Evolutionary conservation across 2,113 vertebrate species (phyloP).

Genomic region (Lepus americanus): DNA sequence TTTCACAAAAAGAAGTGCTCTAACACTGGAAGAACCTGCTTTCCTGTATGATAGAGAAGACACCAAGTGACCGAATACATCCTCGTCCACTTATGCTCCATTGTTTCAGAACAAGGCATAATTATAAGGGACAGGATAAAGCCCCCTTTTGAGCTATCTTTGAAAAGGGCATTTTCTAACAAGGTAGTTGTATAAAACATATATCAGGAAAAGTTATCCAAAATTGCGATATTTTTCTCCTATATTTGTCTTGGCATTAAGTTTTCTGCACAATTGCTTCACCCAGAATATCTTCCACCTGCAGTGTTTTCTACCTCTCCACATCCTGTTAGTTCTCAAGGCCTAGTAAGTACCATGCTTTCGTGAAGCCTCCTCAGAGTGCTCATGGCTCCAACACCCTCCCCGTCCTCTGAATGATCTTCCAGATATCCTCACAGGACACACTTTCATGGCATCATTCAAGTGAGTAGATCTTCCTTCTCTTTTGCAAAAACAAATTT

Average conservation of each 20-base stretch:
- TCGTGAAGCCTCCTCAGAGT: no score
- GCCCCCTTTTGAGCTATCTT: neutral
- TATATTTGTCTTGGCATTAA: neutral
- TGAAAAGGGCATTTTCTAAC: neutral
- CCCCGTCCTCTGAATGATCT: neutral
- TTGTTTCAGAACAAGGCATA: conserved; percentile 2
- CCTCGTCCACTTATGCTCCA: neutral
- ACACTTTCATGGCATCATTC: neutral
- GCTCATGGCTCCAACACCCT: neutral
- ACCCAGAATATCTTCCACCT: neutral
- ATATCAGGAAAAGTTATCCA: neutral
- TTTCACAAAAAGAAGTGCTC: neutral
- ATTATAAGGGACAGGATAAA: neutral
- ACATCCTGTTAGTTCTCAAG: neutral
- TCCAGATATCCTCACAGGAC: neutral
- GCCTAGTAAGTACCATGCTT: neutral
- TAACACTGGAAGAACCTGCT: neutral
- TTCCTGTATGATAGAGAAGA: neutral
- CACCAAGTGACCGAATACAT: neutral
- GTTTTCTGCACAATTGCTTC: neutral
- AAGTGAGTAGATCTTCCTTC: neutral
- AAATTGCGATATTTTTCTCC: neutral
- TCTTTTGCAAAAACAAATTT: neutral
- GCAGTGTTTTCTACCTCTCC: neutral
- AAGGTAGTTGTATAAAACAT: neutral